Conservation (phyloP, 2,888 invertebrate genomes). For the Philereme vetulata region DNA sequence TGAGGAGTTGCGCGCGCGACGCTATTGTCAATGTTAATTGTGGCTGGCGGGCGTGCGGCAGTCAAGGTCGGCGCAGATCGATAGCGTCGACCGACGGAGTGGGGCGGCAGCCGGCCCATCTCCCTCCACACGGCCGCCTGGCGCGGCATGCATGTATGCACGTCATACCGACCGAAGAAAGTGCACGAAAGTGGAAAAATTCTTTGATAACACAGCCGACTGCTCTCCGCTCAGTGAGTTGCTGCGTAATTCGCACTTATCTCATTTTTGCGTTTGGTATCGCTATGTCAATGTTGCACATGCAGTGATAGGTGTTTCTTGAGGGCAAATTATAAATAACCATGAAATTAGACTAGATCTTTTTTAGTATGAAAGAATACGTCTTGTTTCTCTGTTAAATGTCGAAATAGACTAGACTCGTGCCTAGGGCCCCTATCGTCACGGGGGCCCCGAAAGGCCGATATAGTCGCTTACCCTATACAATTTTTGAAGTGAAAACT, state of each 20-base stretch:
- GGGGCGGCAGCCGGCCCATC: constrained; percentile 50
- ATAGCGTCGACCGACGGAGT: constrained; percentile 54
- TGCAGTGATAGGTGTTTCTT: constrained; percentile 10
- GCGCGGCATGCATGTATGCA: constrained; percentile 60
- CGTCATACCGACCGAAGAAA: constrained; percentile 66
- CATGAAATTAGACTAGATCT: not conserved
- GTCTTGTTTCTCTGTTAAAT: constrained; percentile 29
- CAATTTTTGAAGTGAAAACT: too few species aligned
- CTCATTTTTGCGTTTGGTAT: constrained; percentile 38
- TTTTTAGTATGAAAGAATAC: constrained; percentile 12
- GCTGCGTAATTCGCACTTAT: constrained; percentile 47
- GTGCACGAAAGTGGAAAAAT: constrained; percentile 77
- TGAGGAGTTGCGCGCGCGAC: constrained; percentile 61
- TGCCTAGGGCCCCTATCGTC: too few species aligned
- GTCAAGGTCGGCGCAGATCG: constrained; percentile 77
- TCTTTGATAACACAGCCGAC: constrained; percentile 60
- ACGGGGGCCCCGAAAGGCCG: too few species aligned
- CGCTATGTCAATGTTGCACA: constrained; percentile 6
- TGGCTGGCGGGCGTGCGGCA: constrained; percentile 63
- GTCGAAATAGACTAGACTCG: constrained; percentile 35
- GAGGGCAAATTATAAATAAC: constrained; percentile 1
- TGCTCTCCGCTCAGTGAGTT: constrained; percentile 50
- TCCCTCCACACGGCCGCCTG: constrained; percentile 44
- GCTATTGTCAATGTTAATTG: constrained; percentile 76
- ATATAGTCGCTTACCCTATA: too few species aligned